Base-by-base conservation (phyloP, 2,797 vertebrate genomes). In the Pachyuromys duprasi region DNA sequence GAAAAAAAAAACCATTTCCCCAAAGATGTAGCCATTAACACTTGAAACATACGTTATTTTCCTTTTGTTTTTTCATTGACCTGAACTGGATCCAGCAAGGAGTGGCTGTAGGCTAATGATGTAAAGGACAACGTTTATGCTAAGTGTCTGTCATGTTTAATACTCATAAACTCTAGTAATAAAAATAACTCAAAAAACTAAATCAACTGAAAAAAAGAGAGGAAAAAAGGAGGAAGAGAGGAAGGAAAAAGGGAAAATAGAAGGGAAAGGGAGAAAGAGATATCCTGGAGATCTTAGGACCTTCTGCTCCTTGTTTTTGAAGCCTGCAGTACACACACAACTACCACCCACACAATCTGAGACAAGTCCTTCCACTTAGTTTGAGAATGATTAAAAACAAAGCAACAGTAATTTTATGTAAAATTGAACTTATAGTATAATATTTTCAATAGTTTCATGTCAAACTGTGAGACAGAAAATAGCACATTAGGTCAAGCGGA, bases 401-500 rank as follows among this genome's bases (percentile, higher is more conserved):
- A 62, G 53, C 60, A 88, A 79, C 3, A 76, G 11, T 8, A 92
- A 95, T 83, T 89, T 13, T 86, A 55, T 22, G 17, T 39, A n/a
- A 92, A 89, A 63, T 45, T 75, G 33, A 67, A 74, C 5, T 72
- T 90, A 39, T 62, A 49, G 18, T 83, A 42, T 33, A 82, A 6
- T 62, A 14, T 95, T 93, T 96, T 86, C 39, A 12, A 45, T 96
- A 86, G 33, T 76, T 80, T 72, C 39, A 53, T 76, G 14, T 94
- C 70, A 49, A 89, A 91, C 13, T 60, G 6, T 79, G 60, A 82
- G n/a, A 13, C 60, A 65, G 65, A 96, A 96, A 91, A 76, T 2
- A 78, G 22, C 18, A 57, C 28, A 69, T 65, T 78, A 87, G 63
- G 86, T 93, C 65, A 95, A 72, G 12, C 11, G 93, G 72, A 93